Evolutionary conservation across 53 echinoderm and acorn worm genomes (phyloP).

Genomic region (Apostichopus leukothele): DNA sequence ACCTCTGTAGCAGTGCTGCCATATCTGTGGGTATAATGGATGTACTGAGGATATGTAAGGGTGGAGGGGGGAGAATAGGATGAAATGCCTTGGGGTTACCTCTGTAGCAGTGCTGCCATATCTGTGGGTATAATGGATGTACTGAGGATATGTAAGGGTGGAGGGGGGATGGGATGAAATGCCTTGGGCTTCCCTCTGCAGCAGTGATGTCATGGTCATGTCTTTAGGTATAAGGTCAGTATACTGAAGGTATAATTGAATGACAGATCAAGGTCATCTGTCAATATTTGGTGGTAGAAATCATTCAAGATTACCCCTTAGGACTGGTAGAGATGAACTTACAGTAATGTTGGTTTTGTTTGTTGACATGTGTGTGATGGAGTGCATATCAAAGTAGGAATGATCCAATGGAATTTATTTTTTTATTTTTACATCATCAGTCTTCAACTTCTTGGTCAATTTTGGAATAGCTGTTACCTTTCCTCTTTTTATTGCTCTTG

Average conservation of each 20-base stretch:
- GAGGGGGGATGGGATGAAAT: too few relatives aligned
- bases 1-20: constrained; percentile 82
- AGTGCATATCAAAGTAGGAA: not conserved
- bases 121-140: constrained; percentile 60
- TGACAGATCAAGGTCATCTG: too few relatives aligned
- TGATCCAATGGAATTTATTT: not conserved
- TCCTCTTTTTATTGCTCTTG: constrained; percentile 94
- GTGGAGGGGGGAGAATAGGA: constrained; percentile 17
- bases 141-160: too few relatives aligned
- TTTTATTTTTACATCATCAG: constrained; percentile 45
- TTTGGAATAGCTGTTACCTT: constrained; percentile 95
- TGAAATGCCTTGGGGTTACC: constrained; percentile 89
- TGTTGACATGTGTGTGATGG: too few relatives aligned
- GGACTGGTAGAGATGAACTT: too few relatives aligned
- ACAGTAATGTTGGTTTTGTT: too few relatives aligned
- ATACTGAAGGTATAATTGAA: too few relatives aligned
- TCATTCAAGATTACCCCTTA: too few relatives aligned
- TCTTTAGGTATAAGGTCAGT: too few relatives aligned
- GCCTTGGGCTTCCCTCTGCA: too few relatives aligned
- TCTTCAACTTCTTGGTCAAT: constrained; percentile 94
- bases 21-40: constrained; percentile 66
- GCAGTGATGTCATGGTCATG: too few relatives aligned
- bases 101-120: constrained; percentile 86
- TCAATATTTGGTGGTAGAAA: too few relatives aligned
- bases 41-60: constrained; percentile 29